Conservation (phyloP, 1,140 invertebrate species). For the Drosophila parvula region DNA sequence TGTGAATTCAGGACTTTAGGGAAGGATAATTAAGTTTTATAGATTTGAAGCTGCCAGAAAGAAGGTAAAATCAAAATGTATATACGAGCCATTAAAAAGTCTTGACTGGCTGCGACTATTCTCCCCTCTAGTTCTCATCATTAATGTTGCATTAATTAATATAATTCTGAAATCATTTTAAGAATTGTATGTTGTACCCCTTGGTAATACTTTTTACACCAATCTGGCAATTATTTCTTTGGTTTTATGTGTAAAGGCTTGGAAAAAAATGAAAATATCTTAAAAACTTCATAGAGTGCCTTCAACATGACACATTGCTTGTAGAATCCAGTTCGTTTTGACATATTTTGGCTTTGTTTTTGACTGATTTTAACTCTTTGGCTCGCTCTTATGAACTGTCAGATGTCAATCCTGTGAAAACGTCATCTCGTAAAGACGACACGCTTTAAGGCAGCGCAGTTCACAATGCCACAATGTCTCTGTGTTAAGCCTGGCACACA, state of each 20-base stretch:
- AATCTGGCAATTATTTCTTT: too few species aligned
- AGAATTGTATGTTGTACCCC: too few species aligned
- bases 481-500: conserved; percentile 50
- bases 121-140: too few species aligned
- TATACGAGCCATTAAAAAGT: too few species aligned
- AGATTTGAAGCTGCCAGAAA: too few species aligned
- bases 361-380: conserved; percentile 14
- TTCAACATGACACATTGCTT: neutral
- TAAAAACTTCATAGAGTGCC: neutral
- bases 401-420: conserved; percentile 33
- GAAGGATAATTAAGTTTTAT: too few species aligned
- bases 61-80: too few species aligned
- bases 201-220: too few species aligned
- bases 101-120: too few species aligned
- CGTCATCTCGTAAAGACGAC: conserved; percentile 44
- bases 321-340: conserved; percentile 2
- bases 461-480: conserved; percentile 37
- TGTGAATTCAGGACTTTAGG: too few species aligned
- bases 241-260: neutral
- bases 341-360: conserved; percentile 9
- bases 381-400: conserved; percentile 28
- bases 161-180: too few species aligned
- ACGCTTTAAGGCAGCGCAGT: conserved; percentile 36
- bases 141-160: too few species aligned
- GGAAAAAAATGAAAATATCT: neutral